phyloP scores from a whole-genome alignment of 2,888 invertebrate species.

The Leptopterna dolabrata region DNA sequence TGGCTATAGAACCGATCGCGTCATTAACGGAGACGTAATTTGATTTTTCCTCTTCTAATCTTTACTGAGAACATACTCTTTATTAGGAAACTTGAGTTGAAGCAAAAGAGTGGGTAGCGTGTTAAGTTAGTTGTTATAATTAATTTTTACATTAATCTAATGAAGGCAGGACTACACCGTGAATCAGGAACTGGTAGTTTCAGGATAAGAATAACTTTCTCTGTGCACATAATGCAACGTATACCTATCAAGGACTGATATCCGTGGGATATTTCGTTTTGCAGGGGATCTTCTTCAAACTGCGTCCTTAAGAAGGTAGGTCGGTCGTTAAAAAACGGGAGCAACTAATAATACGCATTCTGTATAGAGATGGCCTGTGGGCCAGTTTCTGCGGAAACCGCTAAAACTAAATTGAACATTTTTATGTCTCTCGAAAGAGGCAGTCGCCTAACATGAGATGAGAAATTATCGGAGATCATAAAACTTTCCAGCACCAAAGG shows the following conservation, averaged over 20 bases:
- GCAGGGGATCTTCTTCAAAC: too few relatives aligned
- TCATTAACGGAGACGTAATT: conserved; percentile 9
- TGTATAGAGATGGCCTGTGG: neutral
- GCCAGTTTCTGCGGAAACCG: neutral
- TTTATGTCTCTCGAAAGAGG: neutral
- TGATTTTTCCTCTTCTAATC: neutral
- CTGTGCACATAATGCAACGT: too few relatives aligned
- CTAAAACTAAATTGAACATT: neutral
- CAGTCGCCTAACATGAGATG: neutral
- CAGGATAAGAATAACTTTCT: too few relatives aligned
- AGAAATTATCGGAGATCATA: conserved; percentile 10
- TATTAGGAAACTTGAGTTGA: neutral
- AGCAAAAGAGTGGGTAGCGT: neutral
- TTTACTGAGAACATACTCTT: neutral
- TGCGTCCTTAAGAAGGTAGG: neutral
- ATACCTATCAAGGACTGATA: too few relatives aligned
- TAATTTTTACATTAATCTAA: too few relatives aligned
- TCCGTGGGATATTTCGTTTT: too few relatives aligned
- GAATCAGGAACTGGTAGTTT: too few relatives aligned
- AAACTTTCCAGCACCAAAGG: neutral
- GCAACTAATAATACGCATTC: neutral
- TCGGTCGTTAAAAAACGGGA: neutral
- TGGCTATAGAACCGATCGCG: conserved; percentile 10
- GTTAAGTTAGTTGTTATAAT: too few relatives aligned
- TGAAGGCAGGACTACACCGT: too few relatives aligned